phyloP scores from a whole-genome alignment of 2,797 vertebrate genomes.

The Adrianichthys oophorus region DNA sequence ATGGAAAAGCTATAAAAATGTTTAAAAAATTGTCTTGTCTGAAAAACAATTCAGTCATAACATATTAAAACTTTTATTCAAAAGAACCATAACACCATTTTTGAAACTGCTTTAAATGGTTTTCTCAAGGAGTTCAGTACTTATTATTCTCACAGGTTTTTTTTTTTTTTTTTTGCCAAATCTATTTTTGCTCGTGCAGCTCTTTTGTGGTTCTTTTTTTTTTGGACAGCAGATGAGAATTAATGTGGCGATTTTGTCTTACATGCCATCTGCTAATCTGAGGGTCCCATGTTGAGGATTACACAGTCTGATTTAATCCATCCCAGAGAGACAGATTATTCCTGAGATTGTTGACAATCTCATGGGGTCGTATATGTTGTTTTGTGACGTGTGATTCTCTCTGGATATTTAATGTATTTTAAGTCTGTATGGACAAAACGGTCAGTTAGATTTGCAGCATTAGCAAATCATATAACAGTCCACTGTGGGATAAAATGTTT shows the following conservation, averaged over 20 bases:
- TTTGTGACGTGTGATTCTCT: slow-evolving; percentile 28
- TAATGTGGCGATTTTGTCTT: slow-evolving; percentile 60
- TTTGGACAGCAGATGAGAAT: slow-evolving; percentile 49
- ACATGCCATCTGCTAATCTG: slow-evolving; percentile 72
- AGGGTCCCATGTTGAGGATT: slow-evolving; percentile 71
- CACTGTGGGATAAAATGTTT: not conserved
- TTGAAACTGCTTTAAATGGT: not conserved
- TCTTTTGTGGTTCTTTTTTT: slow-evolving; percentile 39
- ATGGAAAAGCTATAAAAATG: too few species aligned
- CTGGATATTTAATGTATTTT: slow-evolving; percentile 9
- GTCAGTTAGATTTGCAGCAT: too few species aligned
- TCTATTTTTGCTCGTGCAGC: slow-evolving; percentile 1
- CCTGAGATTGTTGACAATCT: slow-evolving; percentile 47
- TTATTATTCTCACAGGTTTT: not conserved
- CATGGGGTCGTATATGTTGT: slow-evolving; percentile 36
- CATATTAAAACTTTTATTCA: too few species aligned
- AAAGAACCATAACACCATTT: too few species aligned
- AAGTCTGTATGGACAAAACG: not conserved
- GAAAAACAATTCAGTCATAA: too few species aligned
- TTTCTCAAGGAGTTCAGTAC: not conserved
- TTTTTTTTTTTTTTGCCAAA: not conserved
- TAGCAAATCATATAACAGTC: not conserved
- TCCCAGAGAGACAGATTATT: slow-evolving; percentile 63
- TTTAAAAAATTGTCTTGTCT: too few species aligned
- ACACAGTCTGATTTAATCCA: slow-evolving; percentile 68